A percentile compares a stretch with the other conserved stretches of the same genome.
phyloP scores from a whole-genome alignment of 2,113 vertebrate genomes.

The Callipepla californica region DNA sequence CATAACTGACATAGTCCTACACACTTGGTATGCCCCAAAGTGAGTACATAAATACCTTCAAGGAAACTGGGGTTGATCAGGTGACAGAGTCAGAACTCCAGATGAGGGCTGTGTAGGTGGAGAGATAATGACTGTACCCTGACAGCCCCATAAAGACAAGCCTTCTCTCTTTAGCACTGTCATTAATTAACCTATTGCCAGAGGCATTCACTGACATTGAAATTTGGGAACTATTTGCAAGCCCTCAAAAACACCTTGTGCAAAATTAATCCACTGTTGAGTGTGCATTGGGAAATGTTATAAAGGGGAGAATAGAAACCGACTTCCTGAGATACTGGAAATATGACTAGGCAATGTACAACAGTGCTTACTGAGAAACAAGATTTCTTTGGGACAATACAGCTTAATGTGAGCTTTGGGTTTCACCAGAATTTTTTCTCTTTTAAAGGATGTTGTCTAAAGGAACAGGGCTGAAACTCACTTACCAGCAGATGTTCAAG shows the following conservation, averaged over 20 bases:
- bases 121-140: not conserved
- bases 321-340: not conserved
- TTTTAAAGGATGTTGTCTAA: conserved; percentile 24
- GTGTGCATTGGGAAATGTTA: not conserved
- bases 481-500: conserved; percentile 15
- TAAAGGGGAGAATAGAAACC: not conserved
- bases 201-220: not conserved
- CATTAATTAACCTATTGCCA: not conserved
- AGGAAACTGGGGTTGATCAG: not conserved
- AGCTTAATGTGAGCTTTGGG: conserved; percentile 8
- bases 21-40: not conserved
- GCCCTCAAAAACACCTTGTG: not conserved
- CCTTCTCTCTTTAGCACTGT: not conserved
- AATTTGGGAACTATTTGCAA: conserved; percentile 4
- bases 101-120: not conserved
- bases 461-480: conserved; percentile 7
- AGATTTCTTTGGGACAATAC: not conserved
- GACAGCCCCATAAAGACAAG: not conserved
- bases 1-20: not conserved
- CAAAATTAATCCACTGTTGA: not conserved
- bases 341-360: not conserved
- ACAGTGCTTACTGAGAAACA: not conserved
- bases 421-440: conserved; percentile 23
- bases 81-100: not conserved
- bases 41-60: not conserved